Evolutionary conservation across 1,140 invertebrate genomes (phyloP), one percentile per base, ranked within the genome.

Genomic region (Cydia pomonella): DNA sequence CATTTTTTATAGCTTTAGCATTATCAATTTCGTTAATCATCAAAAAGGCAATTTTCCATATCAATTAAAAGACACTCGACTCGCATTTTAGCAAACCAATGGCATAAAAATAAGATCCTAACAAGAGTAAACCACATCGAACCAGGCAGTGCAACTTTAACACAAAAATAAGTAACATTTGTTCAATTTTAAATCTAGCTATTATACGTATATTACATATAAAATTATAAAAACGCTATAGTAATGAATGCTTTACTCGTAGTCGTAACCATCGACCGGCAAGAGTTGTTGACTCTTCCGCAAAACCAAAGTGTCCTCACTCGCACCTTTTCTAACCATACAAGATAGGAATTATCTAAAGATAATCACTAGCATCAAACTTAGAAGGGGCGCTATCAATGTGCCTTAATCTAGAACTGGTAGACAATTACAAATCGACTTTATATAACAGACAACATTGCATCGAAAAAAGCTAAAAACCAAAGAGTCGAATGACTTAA

Each of bases 91-190:
- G 29, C 29, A 69, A 69, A 33, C 29, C 64, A 41, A 69, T 18
- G 13, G 53, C 47, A 18, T n/a, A 50, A n/a, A 18, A 50, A n/a
- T n/a, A n/a, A 50, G 18, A 21, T 59, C 18, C 1, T 18, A 59
- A 16, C 53, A 18, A 50, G 12, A 7, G 1, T 50, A 18, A 18
- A 50, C 18, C 47, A 50, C 47, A 50, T 50, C 9, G 53, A 23
- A 59, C 53, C 53, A 23, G 53, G 21, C 53, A 59, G 23, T 59
- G 53, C 53, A 23, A 59, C 18, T 47, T 47, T 9, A 59, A 21
- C 53, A 59, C n/a, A 53, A 53, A 53, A 59, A 59, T 59, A 59
- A 59, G 53, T 59, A 59, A 59, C 53, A 53, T 59, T 59, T 59
- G 53, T 59, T 59, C 53, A 23, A 23, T 10, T 18, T 23, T 23